Base-by-base conservation (phyloP, 2,888 invertebrate species). In the Tinea semifulvella region DNA sequence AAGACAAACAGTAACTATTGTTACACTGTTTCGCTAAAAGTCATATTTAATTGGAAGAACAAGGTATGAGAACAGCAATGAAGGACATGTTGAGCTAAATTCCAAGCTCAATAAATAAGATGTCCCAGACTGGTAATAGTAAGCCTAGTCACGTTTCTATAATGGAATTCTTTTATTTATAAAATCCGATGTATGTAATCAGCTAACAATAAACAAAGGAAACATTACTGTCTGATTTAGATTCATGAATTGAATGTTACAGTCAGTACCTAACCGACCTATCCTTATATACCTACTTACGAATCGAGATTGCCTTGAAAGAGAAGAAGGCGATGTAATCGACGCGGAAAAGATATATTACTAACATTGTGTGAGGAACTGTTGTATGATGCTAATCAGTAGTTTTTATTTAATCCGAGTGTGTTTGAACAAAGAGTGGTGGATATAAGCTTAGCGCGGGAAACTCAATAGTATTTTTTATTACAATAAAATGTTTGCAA, bases 21-120 rank as follows among this genome's bases (percentile, higher is more conserved):
- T 74, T 66, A 57, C 56, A 59, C 60, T 58, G 56, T 64, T 66
- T 63, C 56, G 54, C 60, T 65, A 66, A 66, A 72, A 73, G 62
- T 71, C 62, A 67, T 64, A 68, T 69, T 63, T 70, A 68, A 73
- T 73, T 68, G 65, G 49, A 53, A 53, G 56, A 50, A 22, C 22
- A 11, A 40, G 40, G n/a, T 22, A 19, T 31, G 31, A 31, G 31
- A 14, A 8, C 6, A 25, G 6, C 25, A 7, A 38, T 16, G 35
- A 11, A 11, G 11, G 26, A 26, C 14, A 31, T 31, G 3, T 4
- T 31, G 31, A 2, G 31, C 13, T 31, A 2, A 31, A 31, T 31
- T 13, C 13, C 13, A 11, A 31, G 3, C 14, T 31, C 6, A 13
- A 31, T 4, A 13, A n/a, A n/a, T n/a, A n/a, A n/a, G n/a, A 31